Conservation (phyloP, 37 sponge, comb jelly and placozoan species). For the Mnemiopsis leidyi region DNA sequence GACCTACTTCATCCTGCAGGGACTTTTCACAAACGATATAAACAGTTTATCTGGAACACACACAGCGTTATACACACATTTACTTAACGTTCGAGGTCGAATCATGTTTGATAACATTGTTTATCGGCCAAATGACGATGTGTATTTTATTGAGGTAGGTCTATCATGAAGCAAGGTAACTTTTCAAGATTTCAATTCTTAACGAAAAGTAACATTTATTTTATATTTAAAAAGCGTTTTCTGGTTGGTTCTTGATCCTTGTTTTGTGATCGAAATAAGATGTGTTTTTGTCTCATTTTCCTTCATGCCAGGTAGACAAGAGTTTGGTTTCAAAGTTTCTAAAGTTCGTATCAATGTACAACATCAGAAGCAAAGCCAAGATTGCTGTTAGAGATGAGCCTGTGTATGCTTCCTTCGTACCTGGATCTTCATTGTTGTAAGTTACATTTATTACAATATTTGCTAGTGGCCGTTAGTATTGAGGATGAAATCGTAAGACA, state of each 20-base stretch:
- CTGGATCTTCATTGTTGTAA: background rate
- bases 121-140: background rate
- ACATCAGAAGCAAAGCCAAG: conserved; percentile 31
- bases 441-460: too few species aligned
- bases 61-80: background rate
- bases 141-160: conserved; percentile 35
- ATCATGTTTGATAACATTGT: conserved; percentile 49
- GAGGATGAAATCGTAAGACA: too few species aligned
- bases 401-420: conserved; percentile 2
- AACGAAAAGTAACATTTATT: background rate
- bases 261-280: background rate
- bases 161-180: too few species aligned
- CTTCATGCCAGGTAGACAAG: background rate
- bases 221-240: background rate
- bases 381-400: background rate
- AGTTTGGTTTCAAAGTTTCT: background rate
- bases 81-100: conserved; percentile 27
- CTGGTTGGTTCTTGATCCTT: background rate
- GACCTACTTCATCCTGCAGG: background rate
- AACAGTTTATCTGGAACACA: background rate
- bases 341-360: conserved; percentile 33
- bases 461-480: too few species aligned
- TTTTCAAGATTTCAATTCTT: background rate
- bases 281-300: background rate
- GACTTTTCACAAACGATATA: conserved; percentile 39